These are phyloP conservation scores for Drosophila pachea DNA, from an alignment of 1,140 invertebrate genomes.

Conservation along the genomic window DNA sequence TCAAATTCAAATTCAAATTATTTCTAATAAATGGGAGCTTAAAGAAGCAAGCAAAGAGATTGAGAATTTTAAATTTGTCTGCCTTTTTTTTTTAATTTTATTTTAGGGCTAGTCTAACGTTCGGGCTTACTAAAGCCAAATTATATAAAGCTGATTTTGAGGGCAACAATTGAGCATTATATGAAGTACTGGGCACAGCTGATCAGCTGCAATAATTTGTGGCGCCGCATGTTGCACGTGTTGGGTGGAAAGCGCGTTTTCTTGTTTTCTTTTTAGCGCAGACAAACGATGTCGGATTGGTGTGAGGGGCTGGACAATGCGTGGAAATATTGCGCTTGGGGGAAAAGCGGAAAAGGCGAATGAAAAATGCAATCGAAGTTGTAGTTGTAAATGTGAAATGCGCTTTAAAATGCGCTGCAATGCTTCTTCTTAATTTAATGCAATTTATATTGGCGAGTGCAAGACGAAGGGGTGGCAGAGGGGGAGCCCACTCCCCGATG, in stretches of 20 bases:
- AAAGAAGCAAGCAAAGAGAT: no score
- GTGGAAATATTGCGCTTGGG: slow-evolving; percentile 8
- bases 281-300: not conserved
- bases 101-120: no score
- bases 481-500: not conserved
- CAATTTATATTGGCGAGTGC: slow-evolving; percentile 30
- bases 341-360: slow-evolving; percentile 3
- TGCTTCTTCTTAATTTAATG: slow-evolving; percentile 44
- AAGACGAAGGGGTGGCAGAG: no score
- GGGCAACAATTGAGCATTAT: no score
- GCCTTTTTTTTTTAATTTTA: no score
- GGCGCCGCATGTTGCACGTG: no score
- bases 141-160: no score
- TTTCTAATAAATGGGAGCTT: no score
- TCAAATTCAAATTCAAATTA: no score
- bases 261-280: not conserved
- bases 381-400: slow-evolving; percentile 31
- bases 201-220: not conserved
- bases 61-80: no score
- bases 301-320: not conserved
- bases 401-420: slow-evolving; percentile 38
- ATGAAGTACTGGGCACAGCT: not conserved
- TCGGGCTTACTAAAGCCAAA: no score
- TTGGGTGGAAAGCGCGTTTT: not conserved
- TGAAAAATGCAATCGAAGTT: slow-evolving; percentile 35